Evolutionary conservation across 1,140 invertebrate species (phyloP).

Genomic region (Riptortus pedestris): DNA sequence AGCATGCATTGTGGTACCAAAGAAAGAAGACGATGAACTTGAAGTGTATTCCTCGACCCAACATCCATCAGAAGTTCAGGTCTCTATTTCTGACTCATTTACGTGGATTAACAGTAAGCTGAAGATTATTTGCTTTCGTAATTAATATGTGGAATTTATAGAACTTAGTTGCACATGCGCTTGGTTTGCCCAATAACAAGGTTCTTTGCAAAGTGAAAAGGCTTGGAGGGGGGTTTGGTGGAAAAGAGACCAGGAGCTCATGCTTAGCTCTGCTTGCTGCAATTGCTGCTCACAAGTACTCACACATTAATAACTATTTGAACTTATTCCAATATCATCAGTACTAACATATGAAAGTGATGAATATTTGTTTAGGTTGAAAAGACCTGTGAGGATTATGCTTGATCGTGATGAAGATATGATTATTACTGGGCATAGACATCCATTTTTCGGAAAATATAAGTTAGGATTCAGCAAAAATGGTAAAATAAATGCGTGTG

Average conservation of each 20-base stretch:
- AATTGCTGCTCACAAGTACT: constrained; percentile 49
- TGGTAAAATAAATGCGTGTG: constrained; percentile 60
- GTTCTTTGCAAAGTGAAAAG: constrained; percentile 70
- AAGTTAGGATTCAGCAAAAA: constrained; percentile 68
- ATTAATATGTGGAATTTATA: too few species aligned
- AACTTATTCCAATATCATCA: too few species aligned
- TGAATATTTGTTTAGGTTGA: too few species aligned
- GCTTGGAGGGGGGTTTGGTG: constrained; percentile 90
- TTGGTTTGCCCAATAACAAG: constrained; percentile 66
- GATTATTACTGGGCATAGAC: constrained; percentile 71
- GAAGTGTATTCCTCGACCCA: constrained; percentile 77
- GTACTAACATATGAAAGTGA: too few species aligned
- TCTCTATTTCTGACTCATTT: constrained; percentile 30
- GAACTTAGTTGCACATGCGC: constrained; percentile 56
- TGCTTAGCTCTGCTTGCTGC: constrained; percentile 51
- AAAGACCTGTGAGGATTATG: constrained; percentile 73
- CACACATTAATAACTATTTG: too few species aligned
- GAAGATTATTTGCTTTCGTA: too few species aligned
- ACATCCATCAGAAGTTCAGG: constrained; percentile 61
- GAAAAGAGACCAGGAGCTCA: constrained; percentile 71
- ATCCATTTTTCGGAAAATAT: constrained; percentile 80
- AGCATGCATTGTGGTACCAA: constrained; percentile 59
- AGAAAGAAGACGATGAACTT: constrained; percentile 70
- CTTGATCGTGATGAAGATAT: constrained; percentile 92
- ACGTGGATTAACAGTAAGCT: too few species aligned